Percentiles rank a stretch among this genome's conserved stretches.
phyloP scores from a whole-genome alignment of 2,113 vertebrate species.

The Phyllostomus discolor region DNA sequence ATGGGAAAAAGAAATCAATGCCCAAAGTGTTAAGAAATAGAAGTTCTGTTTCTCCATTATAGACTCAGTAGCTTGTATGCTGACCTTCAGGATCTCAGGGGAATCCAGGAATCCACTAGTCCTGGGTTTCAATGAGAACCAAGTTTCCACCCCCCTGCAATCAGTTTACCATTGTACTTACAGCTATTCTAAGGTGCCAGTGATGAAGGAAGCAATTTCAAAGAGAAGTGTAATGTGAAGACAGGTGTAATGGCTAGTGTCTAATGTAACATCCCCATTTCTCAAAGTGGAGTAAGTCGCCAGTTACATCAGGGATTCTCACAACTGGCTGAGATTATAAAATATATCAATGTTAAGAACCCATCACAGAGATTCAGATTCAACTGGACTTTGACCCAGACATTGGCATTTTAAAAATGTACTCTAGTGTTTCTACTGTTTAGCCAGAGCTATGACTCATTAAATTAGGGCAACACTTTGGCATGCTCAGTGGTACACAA shows the following conservation, averaged over 20 bases:
- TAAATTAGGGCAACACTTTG: background rate
- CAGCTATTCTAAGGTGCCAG: background rate
- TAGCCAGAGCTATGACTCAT: background rate
- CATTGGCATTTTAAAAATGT: background rate
- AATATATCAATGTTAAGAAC: background rate
- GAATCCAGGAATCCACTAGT: accelerated
- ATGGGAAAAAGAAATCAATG: background rate
- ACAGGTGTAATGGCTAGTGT: background rate
- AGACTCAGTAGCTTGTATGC: background rate
- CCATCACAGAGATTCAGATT: background rate
- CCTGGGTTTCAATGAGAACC: background rate
- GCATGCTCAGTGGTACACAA: background rate
- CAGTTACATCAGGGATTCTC: background rate
- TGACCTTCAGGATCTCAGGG: background rate
- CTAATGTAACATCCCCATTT: background rate
- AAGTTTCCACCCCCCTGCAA: background rate
- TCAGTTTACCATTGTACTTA: background rate
- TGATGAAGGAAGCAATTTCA: background rate
- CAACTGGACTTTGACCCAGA: background rate
- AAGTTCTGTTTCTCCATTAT: background rate
- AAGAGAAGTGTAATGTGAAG: background rate
- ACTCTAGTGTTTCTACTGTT: background rate
- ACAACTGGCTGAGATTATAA: background rate
- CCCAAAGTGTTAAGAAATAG: background rate
- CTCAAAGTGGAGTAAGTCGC: background rate